These are phyloP conservation scores for Coelopa pilipes DNA, from an alignment of 2,888 invertebrate species.

Conservation along the genomic window DNA sequence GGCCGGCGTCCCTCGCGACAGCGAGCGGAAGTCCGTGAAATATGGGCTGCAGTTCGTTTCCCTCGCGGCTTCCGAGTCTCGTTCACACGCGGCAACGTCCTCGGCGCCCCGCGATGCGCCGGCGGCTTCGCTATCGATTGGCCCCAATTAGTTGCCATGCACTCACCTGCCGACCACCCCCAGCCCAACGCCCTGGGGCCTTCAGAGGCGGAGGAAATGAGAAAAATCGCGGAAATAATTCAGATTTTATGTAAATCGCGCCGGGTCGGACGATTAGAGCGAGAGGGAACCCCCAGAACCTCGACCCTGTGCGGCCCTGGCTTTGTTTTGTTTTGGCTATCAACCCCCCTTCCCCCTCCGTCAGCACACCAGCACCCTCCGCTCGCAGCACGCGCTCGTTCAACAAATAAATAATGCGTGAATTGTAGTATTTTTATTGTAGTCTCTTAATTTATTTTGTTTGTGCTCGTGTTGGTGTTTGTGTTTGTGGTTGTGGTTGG, in stretches of 20 bases:
- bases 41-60: background rate
- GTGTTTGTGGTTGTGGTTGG: too few species aligned
- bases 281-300: background rate
- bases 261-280: background rate
- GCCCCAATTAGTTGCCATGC: slow-evolving; percentile 15
- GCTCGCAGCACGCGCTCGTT: too few species aligned
- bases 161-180: background rate
- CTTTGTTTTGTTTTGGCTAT: too few species aligned
- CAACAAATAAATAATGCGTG: too few species aligned
- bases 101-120: background rate
- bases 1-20: background rate
- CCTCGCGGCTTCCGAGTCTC: background rate
- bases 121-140: background rate
- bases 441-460: too few species aligned
- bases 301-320: too few species aligned
- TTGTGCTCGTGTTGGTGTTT: too few species aligned
- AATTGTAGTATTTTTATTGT: too few species aligned
- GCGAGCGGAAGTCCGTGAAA: slow-evolving; percentile 4
- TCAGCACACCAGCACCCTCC: too few species aligned
- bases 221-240: slow-evolving; percentile 3
- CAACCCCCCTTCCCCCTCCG: too few species aligned
- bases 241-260: slow-evolving; percentile 9
- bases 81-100: background rate
- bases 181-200: background rate
- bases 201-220: background rate